Percentiles rank a stretch among this genome's conserved stretches.
Evolutionary conservation across 1,140 invertebrate species (phyloP).

Genomic region (Helicoverpa armigera): DNA sequence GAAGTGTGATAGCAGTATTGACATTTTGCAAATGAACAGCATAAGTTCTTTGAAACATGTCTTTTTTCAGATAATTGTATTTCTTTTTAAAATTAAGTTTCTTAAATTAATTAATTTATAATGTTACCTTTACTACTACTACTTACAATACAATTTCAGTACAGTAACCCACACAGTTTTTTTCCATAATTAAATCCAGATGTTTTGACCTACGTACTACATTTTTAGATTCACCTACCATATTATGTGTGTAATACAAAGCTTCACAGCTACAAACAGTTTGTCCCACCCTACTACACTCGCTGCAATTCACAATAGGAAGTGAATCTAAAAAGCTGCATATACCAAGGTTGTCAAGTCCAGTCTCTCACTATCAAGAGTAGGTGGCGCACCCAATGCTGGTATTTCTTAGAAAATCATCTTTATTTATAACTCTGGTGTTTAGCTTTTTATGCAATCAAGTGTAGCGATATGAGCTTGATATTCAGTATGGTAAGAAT

Average conservation of each 20-base stretch:
- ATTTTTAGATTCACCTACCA: background rate
- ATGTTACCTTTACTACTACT: no score
- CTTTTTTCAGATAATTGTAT: no score
- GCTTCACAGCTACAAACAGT: background rate
- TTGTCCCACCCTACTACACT: background rate
- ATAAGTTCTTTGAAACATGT: no score
- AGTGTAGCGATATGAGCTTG: background rate
- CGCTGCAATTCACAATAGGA: conserved; percentile 32
- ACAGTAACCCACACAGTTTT: no score
- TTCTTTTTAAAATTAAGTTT: no score
- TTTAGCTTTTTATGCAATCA: conserved; percentile 30
- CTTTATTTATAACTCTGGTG: conserved; percentile 44
- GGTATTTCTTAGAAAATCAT: conserved; percentile 48
- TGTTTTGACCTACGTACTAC: no score
- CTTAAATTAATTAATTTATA: no score
- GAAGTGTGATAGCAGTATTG: background rate
- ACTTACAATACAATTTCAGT: no score
- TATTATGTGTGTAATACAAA: background rate
- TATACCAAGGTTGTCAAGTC: conserved; percentile 48
- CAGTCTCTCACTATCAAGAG: conserved; percentile 42
- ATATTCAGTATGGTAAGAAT: conserved; percentile 4
- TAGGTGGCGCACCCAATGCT: conserved; percentile 28
- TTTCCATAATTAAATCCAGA: no score
- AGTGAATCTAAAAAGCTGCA: conserved; percentile 43
- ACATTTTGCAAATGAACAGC: background rate